phyloP scores from a whole-genome alignment of 2,888 invertebrate species.

The Thymelicus sylvestris region DNA sequence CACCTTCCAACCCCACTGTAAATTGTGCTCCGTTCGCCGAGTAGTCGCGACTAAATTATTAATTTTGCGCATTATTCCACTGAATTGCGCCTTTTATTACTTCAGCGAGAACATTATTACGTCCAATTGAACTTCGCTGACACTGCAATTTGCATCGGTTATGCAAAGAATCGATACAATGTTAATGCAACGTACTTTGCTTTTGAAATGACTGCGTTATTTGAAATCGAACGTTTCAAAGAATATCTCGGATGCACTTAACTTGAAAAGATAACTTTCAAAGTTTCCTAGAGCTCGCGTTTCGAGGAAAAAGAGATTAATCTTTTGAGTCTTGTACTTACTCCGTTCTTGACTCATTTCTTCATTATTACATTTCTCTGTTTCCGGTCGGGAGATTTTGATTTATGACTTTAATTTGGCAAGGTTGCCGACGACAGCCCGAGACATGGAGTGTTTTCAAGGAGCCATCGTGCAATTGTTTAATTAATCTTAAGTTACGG shows the following conservation, averaged over 20 bases:
- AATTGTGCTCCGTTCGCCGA: constrained; percentile 62
- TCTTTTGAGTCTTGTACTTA: constrained; percentile 56
- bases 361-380: constrained; percentile 78
- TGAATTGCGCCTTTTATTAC: constrained; percentile 50
- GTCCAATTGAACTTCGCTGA: constrained; percentile 48
- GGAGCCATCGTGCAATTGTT: constrained; percentile 84
- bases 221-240: constrained; percentile 20
- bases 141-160: constrained; percentile 55
- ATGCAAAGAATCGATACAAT: constrained; percentile 39
- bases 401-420: constrained; percentile 84
- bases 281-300: constrained; percentile 21
- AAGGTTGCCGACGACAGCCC: constrained; percentile 83
- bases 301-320: constrained; percentile 59
- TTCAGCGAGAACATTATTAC: constrained; percentile 36
- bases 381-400: constrained; percentile 79
- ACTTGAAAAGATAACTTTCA: constrained; percentile 27
- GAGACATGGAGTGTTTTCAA: constrained; percentile 84
- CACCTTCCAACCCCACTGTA: constrained; percentile 65
- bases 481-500: constrained; percentile 81
- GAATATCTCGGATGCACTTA: constrained; percentile 26
- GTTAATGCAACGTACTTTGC: constrained; percentile 25
- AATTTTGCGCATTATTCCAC: constrained; percentile 59
- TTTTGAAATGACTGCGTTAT: constrained; percentile 29
- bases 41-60: constrained; percentile 59
- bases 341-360: constrained; percentile 58